Conservation (phyloP, 92 coral and sea anemone species). For the Isaurus tuberculatus region DNA sequence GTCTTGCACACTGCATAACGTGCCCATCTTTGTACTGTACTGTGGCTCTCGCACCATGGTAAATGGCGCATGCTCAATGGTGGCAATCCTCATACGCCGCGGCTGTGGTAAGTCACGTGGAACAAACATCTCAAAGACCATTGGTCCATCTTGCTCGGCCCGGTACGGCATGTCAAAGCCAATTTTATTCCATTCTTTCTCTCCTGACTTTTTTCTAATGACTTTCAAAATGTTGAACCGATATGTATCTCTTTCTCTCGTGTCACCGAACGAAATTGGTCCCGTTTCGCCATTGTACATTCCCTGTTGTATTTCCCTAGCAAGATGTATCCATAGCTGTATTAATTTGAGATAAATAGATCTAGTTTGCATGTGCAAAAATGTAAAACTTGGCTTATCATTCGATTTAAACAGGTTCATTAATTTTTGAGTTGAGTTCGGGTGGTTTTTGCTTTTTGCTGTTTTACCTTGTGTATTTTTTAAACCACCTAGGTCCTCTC, state of each 20-base stretch:
- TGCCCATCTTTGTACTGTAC: conserved; percentile 75
- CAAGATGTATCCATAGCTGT: neutral
- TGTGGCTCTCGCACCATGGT: conserved; percentile 69
- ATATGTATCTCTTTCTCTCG: conserved; percentile 66
- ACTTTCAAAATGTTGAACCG: conserved; percentile 62
- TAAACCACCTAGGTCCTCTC: no score
- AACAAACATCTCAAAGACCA: conserved; percentile 67
- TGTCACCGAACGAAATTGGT: conserved; percentile 62
- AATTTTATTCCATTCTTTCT: conserved; percentile 63
- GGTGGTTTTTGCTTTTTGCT: no score
- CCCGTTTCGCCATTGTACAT: conserved; percentile 71
- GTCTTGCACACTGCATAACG: conserved; percentile 59
- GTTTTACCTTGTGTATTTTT: no score
- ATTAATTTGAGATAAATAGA: neutral
- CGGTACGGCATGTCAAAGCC: conserved; percentile 55
- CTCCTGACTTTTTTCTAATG: conserved; percentile 26
- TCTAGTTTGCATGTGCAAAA: neutral
- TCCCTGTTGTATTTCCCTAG: conserved; percentile 58
- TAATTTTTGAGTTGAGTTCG: no score
- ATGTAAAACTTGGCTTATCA: no score
- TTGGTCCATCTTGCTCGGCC: conserved; percentile 36
- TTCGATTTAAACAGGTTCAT: no score
- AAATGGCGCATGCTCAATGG: conserved; percentile 76
- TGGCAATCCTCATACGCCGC: conserved; percentile 75
- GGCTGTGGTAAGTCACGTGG: conserved; percentile 74